A percentile compares a stretch with the other conserved stretches of the same genome.
phyloP scores from a whole-genome alignment of 2,113 vertebrate species.

The Gopherus flavomarginatus region DNA sequence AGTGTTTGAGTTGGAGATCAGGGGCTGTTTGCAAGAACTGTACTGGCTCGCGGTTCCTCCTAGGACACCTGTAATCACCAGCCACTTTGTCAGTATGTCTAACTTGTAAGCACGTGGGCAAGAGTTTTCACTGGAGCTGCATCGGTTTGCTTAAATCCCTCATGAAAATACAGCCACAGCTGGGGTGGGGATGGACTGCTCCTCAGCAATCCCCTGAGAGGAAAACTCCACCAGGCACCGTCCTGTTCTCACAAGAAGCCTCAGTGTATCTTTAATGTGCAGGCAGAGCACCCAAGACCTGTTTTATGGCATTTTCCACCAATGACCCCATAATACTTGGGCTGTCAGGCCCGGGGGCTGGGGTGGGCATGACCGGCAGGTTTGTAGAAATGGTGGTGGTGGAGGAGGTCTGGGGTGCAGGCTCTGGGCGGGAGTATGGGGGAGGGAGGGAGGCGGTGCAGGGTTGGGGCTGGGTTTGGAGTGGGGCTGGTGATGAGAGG shows the following conservation, averaged over 20 bases:
- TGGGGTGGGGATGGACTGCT: neutral
- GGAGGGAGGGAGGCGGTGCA: too few relatives aligned
- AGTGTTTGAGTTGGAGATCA: neutral
- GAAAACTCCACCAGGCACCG: neutral
- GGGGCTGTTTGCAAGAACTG: neutral
- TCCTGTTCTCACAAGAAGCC: neutral
- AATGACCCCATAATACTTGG: neutral
- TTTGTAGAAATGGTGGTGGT: too few relatives aligned
- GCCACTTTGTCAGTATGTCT: neutral
- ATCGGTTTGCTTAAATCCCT: neutral
- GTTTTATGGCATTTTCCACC: neutral
- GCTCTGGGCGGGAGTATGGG: too few relatives aligned
- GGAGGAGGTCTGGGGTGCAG: too few relatives aligned
- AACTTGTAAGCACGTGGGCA: neutral
- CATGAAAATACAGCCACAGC: neutral
- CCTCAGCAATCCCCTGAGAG: neutral
- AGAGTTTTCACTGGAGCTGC: neutral
- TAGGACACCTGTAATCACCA: too few relatives aligned
- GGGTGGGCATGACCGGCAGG: neutral
- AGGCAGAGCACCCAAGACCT: neutral
- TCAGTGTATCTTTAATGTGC: slow-evolving; percentile 25
- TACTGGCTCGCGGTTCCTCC: too few relatives aligned
- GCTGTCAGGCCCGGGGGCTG: too few relatives aligned
- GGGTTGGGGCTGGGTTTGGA: too few relatives aligned
- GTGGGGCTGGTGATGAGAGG: too few relatives aligned